A percentile compares a stretch with the other conserved stretches of the same genome.
These are phyloP conservation scores for Mongoloraphidia duomilia DNA, from an alignment of 2,888 invertebrate species.

Conservation along the genomic window DNA sequence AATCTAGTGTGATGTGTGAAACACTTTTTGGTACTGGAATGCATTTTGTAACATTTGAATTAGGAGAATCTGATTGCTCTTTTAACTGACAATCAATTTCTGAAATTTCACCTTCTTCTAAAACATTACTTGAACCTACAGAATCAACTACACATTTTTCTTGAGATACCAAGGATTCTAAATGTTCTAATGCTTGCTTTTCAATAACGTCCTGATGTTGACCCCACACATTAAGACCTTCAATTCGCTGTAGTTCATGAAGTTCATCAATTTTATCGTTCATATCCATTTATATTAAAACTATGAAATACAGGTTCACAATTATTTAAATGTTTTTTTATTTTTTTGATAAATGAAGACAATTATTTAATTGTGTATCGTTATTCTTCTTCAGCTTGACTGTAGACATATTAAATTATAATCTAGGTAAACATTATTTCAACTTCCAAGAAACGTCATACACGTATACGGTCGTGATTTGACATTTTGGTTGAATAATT, in stretches of 20 bases:
- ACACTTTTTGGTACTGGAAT: neutral
- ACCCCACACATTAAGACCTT: constrained; percentile 26
- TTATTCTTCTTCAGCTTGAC: too few species aligned
- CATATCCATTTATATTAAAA: too few species aligned
- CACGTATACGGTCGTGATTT: too few species aligned
- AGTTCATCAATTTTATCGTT: neutral
- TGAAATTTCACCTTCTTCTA: constrained; percentile 21
- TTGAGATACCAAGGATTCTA: constrained; percentile 23
- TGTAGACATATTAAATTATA: too few species aligned
- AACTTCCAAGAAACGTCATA: too few species aligned
- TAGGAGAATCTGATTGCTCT: neutral
- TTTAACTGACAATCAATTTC: constrained; percentile 1
- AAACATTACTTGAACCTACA: constrained; percentile 5
- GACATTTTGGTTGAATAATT: too few species aligned
- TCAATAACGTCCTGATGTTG: constrained; percentile 25
- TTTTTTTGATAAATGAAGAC: too few species aligned
- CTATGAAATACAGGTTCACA: too few species aligned
- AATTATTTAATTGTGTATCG: too few species aligned
- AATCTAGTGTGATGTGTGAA: constrained; percentile 12
- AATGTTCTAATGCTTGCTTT: constrained; percentile 26
- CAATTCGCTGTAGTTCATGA: neutral
- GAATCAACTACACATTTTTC: constrained; percentile 2
- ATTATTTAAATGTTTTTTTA: too few species aligned
- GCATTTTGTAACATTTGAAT: neutral
- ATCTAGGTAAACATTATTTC: too few species aligned